These are phyloP conservation scores for Podarcis lilfordi DNA, from an alignment of 2,797 vertebrate genomes.

Conservation along the genomic window DNA sequence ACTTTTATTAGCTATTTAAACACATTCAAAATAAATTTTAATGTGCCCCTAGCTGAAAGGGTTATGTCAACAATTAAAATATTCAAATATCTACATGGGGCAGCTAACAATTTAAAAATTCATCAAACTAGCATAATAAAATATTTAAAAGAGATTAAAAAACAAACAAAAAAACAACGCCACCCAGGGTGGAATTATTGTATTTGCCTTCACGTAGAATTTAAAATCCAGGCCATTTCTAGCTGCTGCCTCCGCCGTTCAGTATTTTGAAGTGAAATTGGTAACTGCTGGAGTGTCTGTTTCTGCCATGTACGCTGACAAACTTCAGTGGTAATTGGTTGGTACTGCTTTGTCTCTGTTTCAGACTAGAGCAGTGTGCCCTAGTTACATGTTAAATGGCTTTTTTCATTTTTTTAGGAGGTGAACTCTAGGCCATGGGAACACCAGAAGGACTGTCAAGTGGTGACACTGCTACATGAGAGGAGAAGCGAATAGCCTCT, in stretches of 20 bases:
- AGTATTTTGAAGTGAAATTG: neutral
- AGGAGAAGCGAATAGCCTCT: no score
- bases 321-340: neutral
- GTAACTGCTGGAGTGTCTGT: neutral
- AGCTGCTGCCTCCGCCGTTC: no score
- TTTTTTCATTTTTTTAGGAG: neutral
- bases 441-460: neutral
- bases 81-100: neutral
- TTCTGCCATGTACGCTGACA: neutral
- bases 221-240: no score
- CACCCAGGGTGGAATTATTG: neutral
- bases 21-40: neutral
- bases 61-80: neutral
- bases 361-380: neutral
- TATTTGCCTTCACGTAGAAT: no score
- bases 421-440: neutral
- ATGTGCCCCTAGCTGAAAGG: neutral
- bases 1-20: neutral
- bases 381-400: neutral
- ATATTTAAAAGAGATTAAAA: neutral
- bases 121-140: neutral
- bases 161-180: no score
- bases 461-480: neutral
- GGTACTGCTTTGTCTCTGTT: neutral
- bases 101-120: neutral